phyloP scores from a whole-genome alignment of 2,113 vertebrate genomes.

The Sinocyclocheilus maitianheensis region DNA sequence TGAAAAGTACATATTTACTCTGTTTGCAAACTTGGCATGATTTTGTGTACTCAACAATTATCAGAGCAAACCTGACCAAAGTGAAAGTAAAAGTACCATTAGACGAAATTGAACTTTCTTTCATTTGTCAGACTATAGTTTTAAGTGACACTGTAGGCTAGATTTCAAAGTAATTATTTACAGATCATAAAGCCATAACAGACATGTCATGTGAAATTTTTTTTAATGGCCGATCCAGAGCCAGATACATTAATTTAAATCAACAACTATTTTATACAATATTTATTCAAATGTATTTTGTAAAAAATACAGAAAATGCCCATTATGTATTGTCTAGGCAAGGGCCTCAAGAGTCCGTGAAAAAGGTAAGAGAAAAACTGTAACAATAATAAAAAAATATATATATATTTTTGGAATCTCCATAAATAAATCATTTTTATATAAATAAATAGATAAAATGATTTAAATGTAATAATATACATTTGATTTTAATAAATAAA shows the following conservation, averaged over 20 bases:
- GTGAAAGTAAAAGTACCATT: conserved; percentile 21
- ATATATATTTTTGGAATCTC: too few species aligned
- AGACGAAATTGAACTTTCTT: conserved; percentile 19
- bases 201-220: too few species aligned
- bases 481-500: background rate
- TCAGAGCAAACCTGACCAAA: conserved; percentile 18
- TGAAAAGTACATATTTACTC: background rate
- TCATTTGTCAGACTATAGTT: background rate
- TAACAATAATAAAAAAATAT: too few species aligned
- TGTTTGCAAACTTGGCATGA: background rate
- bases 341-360: too few species aligned
- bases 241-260: too few species aligned
- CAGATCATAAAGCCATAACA: background rate
- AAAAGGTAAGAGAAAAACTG: too few species aligned
- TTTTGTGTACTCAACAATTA: background rate
- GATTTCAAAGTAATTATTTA: background rate
- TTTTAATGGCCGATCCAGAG: too few species aligned
- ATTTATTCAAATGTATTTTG: too few species aligned
- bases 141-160: background rate
- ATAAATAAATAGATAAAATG: background rate
- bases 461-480: background rate
- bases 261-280: too few species aligned
- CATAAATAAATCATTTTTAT: too few species aligned
- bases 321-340: too few species aligned
- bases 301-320: too few species aligned